A percentile compares a stretch with the other conserved stretches of the same genome.
Evolutionary conservation across 2,113 vertebrate species (phyloP).

Genomic region (Tragelaphus scriptus): DNA sequence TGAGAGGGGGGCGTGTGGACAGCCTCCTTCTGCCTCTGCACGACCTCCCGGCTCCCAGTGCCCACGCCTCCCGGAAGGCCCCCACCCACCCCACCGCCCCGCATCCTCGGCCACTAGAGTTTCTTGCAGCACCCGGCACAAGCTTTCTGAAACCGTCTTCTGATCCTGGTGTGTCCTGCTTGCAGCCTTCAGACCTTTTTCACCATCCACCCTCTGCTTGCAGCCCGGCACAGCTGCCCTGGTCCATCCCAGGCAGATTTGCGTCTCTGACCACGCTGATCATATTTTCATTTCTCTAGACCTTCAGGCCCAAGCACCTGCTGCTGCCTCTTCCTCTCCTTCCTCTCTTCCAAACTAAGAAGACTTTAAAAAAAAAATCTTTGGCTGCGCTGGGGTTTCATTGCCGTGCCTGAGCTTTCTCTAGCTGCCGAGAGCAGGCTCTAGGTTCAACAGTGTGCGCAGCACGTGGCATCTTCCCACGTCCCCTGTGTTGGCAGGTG

Average conservation of each 20-base stretch:
- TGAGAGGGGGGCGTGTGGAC: not conserved
- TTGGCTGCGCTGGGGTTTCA: not conserved
- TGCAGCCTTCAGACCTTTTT: accelerated
- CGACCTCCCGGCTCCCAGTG: not conserved
- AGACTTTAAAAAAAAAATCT: not conserved
- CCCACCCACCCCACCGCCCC: not conserved
- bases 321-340: not conserved
- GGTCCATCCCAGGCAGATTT: not conserved
- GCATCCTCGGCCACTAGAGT: accelerated
- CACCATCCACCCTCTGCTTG: accelerated
- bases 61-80: not conserved
- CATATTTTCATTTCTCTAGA: not conserved
- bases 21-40: not conserved
- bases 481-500: not conserved
- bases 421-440: not conserved
- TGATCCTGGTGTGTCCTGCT: accelerated
- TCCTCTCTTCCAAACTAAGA: not conserved
- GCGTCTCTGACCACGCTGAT: accelerated
- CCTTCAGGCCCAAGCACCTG: not conserved
- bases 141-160: not conserved
- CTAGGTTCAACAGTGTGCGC: accelerated
- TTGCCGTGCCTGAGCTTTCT: not conserved
- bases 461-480: not conserved
- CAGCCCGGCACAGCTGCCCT: accelerated
- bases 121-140: accelerated